Evolutionary conservation across 1,140 invertebrate species (phyloP), one percentile per base, ranked within the genome.

Genomic region (Lethrus apterus): DNA sequence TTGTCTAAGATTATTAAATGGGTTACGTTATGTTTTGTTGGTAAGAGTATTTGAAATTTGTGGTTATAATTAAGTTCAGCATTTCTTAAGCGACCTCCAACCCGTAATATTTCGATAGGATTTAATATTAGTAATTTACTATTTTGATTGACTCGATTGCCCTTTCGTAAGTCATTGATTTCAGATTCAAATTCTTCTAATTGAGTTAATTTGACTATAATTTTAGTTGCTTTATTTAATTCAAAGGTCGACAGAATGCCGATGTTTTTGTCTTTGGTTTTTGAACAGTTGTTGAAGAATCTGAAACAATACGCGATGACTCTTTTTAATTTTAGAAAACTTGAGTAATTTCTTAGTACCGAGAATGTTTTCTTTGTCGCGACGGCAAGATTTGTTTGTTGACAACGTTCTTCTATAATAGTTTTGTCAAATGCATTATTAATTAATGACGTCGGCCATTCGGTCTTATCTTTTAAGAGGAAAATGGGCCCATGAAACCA

Each of bases 401-500:
- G n/a, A n/a, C n/a, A n/a, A n/a, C n/a, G n/a, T n/a, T n/a, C n/a
- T n/a, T n/a, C n/a, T n/a, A n/a, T n/a, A n/a, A n/a, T n/a, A n/a
- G n/a, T n/a, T n/a, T n/a, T n/a, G n/a, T n/a, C n/a, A n/a, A 15
- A 13, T 8, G 15, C 20, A 1, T 17, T 3, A 3, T 10, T 7
- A 3, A 15, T 13, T 35, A 8, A 9, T 13, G 11, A 7, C 7
- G 11, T 17, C 8, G 15, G n/a, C n/a, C 24, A 26, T 7, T 26
- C 7, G 15, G 11, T 18, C 20, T 3, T 7, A 15, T 35, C 11
- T 35, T 15, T 18, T 8, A 11, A 32, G 11, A 35, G 11, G 15
- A 29, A 51, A 14, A 2, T 7, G 7, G 62, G 62, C 5, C 62
- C 63, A 18, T 55, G 46, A 60, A 57, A 68, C 69, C 69, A 71